Base-by-base conservation (phyloP, 2,113 vertebrate genomes). In the Elgaria multicarinata region DNA sequence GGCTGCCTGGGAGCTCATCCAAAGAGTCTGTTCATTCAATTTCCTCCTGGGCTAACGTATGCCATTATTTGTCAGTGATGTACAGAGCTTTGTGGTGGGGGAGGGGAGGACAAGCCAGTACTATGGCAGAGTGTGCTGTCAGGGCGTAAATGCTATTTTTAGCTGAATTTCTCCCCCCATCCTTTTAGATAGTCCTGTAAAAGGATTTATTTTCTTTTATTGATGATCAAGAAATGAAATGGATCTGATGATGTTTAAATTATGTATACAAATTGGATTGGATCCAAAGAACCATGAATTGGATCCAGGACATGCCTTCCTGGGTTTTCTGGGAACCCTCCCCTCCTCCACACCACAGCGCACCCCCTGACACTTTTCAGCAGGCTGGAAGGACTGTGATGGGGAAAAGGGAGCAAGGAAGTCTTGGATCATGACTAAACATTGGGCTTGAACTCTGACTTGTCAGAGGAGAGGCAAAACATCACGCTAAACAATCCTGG, bases 51-150 rank as follows among this genome's bases (percentile, higher is more conserved):
- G 46, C 14, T 85, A 85, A 79, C 79, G 33, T 62, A 72, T 58
- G 83, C 83, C 74, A 78, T 85, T 69, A 36, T 90, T 75, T 83
- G 80, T 75, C 80, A 89, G 31, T 50, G 20, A 74, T 66, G 53
- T 89, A 83, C 46, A 83, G 83, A 64, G 53, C 69, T 75, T 75
- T 64, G n/a, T n/a, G n/a, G 12, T 55, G 22, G 2, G 28, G 9
- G 36, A 36, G 33, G 50, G 20, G 53, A 6, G 44, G 50, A n/a
- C 85, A 31, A 62, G 36, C 6, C 13, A 42, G n/a, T 50, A 86
- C n/a, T 75, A 75, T 42, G 5, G n/a, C 36, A 39, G 24, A 71
- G 14, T 20, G 36, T 13, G 31, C 33, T 71, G 64, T 86, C 50
- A 75, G 69, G 53, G 12, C 42, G 22, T 31, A 10, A 75, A 66